Base-by-base conservation (phyloP, 2,797 vertebrate genomes). In the Melanotaenia pygmaea region DNA sequence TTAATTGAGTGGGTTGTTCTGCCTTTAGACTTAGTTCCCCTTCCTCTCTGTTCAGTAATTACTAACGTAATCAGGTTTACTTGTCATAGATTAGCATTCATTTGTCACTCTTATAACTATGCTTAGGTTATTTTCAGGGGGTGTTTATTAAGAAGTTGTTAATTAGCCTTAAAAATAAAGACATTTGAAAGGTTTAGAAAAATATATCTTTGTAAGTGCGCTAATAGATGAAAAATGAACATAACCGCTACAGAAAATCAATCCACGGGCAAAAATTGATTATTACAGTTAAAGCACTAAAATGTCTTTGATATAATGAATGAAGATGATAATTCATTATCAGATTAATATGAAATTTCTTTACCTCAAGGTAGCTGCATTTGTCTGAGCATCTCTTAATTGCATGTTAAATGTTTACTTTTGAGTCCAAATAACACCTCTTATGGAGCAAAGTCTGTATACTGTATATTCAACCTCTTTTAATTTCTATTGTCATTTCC, bases 51-150 rank as follows among this genome's bases (percentile, higher is more conserved):
- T 79, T 70, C 58, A 68, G 64, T 86, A 58, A 84, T 88, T 79
- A 82, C 74, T 53, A 68, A 82, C 62, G 77, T 72, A 70, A 77
- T 86, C 50, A 73, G 45, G 28, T 69, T 78, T 68, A 60, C 10
- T 67, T 62, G 20, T 59, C 64, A 67, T 6, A 67, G 6, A 79
- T 60, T 30, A 64, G 28, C 5, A 32, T 30, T n/a, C 62, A 22
- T 64, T 28, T 45, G 38, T 51, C 3, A 32, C 35, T 81, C 12
- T 64, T 54, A 0, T 3, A 16, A n/a, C 40, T 38, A 22, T 0
- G 32, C 7, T 1, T 47, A 43, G 13, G 18, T 53, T 28, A 26
- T 56, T 72, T 62, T 5, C 40, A 4, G 16, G 24, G 43, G 2
- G 5, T 65, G 20, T 56, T 67, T 64, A 38, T 62, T 22, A 68